phyloP scores from a whole-genome alignment of 2,888 invertebrate species.

The Cactoblastis cactorum region DNA sequence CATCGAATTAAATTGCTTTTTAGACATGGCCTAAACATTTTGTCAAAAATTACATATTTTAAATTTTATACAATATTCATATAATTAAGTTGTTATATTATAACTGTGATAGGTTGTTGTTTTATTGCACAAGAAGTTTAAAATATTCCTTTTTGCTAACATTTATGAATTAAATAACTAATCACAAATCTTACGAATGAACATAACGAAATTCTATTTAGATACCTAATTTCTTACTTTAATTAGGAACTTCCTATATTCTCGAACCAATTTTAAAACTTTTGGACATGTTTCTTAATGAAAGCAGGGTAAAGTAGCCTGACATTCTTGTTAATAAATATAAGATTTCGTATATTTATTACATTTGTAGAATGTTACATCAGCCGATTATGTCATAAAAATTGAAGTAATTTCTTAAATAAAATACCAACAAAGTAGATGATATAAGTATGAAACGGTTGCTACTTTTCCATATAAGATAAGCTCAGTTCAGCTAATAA shows the following conservation, averaged over 20 bases:
- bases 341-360: slow-evolving; percentile 46
- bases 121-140: slow-evolving; percentile 17
- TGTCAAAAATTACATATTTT: neutral
- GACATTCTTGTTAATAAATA: slow-evolving; percentile 53
- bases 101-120: slow-evolving; percentile 40
- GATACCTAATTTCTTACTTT: slow-evolving; percentile 11
- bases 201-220: slow-evolving; percentile 7
- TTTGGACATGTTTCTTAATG: slow-evolving; percentile 60
- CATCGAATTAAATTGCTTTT: neutral
- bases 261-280: slow-evolving; percentile 62
- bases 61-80: neutral
- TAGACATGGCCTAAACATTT: neutral
- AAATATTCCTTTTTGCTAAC: neutral
- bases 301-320: slow-evolving; percentile 74
- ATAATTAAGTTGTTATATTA: slow-evolving; percentile 24
- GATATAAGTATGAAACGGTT: no score
- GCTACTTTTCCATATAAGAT: no score
- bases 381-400: neutral
- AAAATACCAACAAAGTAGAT: neutral
- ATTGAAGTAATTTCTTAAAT: neutral
- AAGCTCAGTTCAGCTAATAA: no score
- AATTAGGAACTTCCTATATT: slow-evolving; percentile 40
- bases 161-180: slow-evolving; percentile 6
- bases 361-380: neutral
- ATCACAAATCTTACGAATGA: slow-evolving; percentile 5